Evolutionary conservation across 2,888 invertebrate genomes (phyloP), one percentile per base, ranked within the genome.

Genomic region (Furcula furcula): DNA sequence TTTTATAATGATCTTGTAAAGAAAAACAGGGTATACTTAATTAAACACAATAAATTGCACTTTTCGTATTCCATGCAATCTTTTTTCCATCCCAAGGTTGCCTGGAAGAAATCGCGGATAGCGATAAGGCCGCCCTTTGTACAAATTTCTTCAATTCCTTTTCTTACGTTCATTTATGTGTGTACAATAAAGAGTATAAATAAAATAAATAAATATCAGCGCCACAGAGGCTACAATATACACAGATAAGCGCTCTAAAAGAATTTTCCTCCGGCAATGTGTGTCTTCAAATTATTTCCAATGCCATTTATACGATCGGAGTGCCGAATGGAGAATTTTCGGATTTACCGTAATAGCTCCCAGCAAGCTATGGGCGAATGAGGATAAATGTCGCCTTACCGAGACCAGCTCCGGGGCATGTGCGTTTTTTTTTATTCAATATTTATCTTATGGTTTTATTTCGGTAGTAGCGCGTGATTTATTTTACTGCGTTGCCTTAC

Each of bases 221-320:
- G n/a, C n/a, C n/a, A n/a, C n/a, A n/a, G n/a, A n/a, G n/a, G n/a
- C n/a, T n/a, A n/a, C 29, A 18, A 4, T 31, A 22, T 29, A 40
- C 26, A 18, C 12, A 6, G 23, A 6, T 13, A 19, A 18, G 10
- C 9, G 25, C 40, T 37, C 46, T 46, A 46, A 45, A 55, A 52
- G 47, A 55, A 55, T 59, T 46, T n/a, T 51, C 38, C 40, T 34
- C 32, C 23, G 22, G 40, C 41, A 40, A 45, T 49, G 52, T 48
- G 52, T 53, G 53, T 53, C 45, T 47, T 39, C 16, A 51, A 55
- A 61, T 61, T 52, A 61, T 61, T 48, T 52, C 44, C 46, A 46
- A 29, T 31, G 46, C 49, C 46, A 46, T 53, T 45, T 49, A 51
- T 54, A 54, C 35, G 33, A 23, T 23, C 40, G 35, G 45, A 56